Percentiles rank a stretch among this genome's conserved stretches.
phyloP scores from a whole-genome alignment of 1,140 invertebrate genomes.

The Paracyclopina nana region DNA sequence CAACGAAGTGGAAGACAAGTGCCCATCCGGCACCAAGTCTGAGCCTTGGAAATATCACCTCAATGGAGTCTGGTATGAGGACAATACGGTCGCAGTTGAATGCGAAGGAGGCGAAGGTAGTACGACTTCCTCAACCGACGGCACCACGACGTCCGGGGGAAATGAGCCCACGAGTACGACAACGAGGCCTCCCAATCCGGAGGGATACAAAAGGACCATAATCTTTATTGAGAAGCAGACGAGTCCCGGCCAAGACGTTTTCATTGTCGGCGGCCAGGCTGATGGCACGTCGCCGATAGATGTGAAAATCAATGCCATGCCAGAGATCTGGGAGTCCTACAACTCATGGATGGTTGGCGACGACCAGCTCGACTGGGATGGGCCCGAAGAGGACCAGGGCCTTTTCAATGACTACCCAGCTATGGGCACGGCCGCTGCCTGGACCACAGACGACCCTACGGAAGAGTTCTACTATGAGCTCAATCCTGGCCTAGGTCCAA shows the following conservation, averaged over 20 bases:
- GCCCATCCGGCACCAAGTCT: no score
- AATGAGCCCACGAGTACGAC: slow-evolving; percentile 13
- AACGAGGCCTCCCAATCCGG: slow-evolving; percentile 20
- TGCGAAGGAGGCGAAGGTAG: background rate
- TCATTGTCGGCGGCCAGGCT: slow-evolving; percentile 29
- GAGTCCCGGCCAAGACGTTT: slow-evolving; percentile 28
- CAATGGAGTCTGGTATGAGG: background rate
- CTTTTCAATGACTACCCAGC: slow-evolving; percentile 23
- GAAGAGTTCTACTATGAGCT: slow-evolving; percentile 24
- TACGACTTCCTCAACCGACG: background rate
- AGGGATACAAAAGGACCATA: slow-evolving; percentile 24
- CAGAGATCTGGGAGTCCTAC: slow-evolving; percentile 25
- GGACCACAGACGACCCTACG: slow-evolving; percentile 27
- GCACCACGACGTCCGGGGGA: no score
- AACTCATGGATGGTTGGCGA: slow-evolving; percentile 28
- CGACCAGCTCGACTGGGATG: slow-evolving; percentile 28
- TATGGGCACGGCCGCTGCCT: slow-evolving; percentile 27
- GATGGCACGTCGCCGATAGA: slow-evolving; percentile 26
- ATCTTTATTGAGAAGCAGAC: slow-evolving; percentile 27
- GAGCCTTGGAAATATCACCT: no score
- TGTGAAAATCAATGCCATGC: slow-evolving; percentile 23
- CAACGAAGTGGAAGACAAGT: background rate
- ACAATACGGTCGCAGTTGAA: background rate
- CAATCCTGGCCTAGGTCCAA: slow-evolving; percentile 27
- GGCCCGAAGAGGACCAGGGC: slow-evolving; percentile 27